Base-by-base conservation (phyloP, 2,797 vertebrate genomes). In the Characodon lateralis region DNA sequence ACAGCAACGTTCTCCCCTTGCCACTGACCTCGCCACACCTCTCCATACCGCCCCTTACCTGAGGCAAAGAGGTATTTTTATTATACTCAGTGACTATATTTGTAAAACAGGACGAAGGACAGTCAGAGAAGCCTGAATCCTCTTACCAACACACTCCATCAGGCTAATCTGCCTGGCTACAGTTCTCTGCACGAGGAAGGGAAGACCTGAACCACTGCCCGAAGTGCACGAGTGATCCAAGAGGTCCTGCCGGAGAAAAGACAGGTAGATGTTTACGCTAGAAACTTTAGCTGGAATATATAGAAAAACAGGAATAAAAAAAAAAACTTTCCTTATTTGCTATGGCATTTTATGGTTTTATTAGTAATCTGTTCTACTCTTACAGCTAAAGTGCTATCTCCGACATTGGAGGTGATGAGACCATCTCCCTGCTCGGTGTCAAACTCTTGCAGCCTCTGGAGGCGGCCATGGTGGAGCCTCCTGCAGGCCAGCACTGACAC, bases 21-120 rank as follows among this genome's bases (percentile, higher is more conserved):
- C 96, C 96, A 96, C 90, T 96, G 95, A 65, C 96, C 96, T 58
- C 95, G 90, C 96, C 96, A 96, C 79, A 96, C 96, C 88, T 96
- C 96, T n/a, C 96, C 96, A 6, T 96, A 96, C 41, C 96, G 85
- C 2, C 96, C 96, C 72, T 96, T 96, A 12, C 96, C 96, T 96
- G 69, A 2, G 41, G 22, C 12, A 2, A 50, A 72, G 10, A 10
- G 24, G 5, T 5, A 3, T 24, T 63, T 10, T 43, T 68, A 14
- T 16, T 68, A 18, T n/a, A 16, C n/a, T 68, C 22, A 66, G 63
- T 20, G 26, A 41, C 20, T 66, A 10, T 13, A 13, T 9, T 43
- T 1, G 5, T 13, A 43, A 68, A 43, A 43, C 5, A 63, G n/a
- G n/a, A 53, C 2, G 13, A 24, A 10, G 22, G 22, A 66, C 7